Evolutionary conservation across 1,140 invertebrate genomes (phyloP).

Genomic region (Camponotus floridanus): DNA sequence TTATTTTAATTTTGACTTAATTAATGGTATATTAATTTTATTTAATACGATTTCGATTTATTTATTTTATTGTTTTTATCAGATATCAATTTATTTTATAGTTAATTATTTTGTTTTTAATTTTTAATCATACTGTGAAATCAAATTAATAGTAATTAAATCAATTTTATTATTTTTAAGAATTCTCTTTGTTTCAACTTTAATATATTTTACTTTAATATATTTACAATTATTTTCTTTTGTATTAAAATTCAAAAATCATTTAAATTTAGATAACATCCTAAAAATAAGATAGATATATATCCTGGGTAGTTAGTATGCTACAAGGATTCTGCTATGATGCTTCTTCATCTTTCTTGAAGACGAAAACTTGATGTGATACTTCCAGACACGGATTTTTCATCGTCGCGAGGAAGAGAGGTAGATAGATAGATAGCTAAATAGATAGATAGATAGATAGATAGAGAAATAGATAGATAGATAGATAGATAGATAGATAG

Average conservation of each 20-base stretch:
- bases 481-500: too few relatives aligned
- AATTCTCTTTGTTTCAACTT: constrained; percentile 7
- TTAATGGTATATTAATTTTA: not conserved
- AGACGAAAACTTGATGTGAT: constrained; percentile 34
- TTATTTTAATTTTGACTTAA: not conserved
- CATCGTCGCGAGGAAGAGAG: not conserved
- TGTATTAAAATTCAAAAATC: not conserved
- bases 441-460: too few relatives aligned
- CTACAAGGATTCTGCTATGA: constrained; percentile 32
- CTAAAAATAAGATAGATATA: constrained; percentile 44
- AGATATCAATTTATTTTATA: not conserved
- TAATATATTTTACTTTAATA: not conserved
- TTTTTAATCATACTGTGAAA: not conserved
- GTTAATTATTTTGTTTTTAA: not conserved
- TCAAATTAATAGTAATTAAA: not conserved
- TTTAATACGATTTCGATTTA: not conserved
- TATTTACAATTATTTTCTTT: not conserved
- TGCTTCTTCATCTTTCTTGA: constrained; percentile 38
- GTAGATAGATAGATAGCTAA: too few relatives aligned
- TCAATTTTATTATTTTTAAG: not conserved
- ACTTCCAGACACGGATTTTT: constrained; percentile 25
- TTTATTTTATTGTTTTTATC: not conserved
- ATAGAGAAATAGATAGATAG: too few relatives aligned
- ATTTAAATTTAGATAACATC: not conserved
- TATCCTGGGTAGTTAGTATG: constrained; percentile 45